These are phyloP conservation scores for Scarus forsteni DNA, from an alignment of 2,797 vertebrate species.

Conservation along the genomic window DNA sequence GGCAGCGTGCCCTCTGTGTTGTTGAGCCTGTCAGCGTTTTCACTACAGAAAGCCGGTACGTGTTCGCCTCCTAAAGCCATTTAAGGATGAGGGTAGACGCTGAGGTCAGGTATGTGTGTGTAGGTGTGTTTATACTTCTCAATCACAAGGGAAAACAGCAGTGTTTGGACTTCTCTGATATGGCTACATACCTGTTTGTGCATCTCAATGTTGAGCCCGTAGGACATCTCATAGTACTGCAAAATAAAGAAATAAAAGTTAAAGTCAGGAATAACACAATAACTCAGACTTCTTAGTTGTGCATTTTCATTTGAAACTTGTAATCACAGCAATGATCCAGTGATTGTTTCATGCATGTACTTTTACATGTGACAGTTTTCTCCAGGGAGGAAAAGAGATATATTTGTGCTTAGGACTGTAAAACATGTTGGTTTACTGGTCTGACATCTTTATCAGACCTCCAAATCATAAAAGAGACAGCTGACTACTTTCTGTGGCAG, in stretches of 20 bases:
- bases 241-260: constrained; percentile 26
- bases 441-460: constrained; percentile 9
- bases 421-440: constrained; percentile 10
- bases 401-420: neutral
- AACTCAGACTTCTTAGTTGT: neutral
- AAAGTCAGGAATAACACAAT: neutral
- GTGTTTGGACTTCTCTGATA: constrained; percentile 59
- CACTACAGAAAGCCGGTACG: constrained; percentile 69
- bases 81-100: constrained; percentile 70
- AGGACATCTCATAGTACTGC: constrained; percentile 99
- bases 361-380: neutral
- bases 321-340: neutral
- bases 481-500: constrained; percentile 17
- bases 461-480: constrained; percentile 23
- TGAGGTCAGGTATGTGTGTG: constrained; percentile 64
- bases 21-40: constrained; percentile 82
- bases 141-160: constrained; percentile 36
- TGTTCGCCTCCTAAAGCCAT: constrained; percentile 58
- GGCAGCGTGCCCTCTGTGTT: constrained; percentile 72
- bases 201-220: constrained; percentile 99
- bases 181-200: constrained; percentile 96
- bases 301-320: neutral
- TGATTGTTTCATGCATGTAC: neutral
- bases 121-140: constrained; percentile 50
- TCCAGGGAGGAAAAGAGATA: neutral